Percentiles rank a stretch among this genome's conserved stretches.
Conservation (phyloP, 2,888 invertebrate species). For the Amphiduros pacificus region DNA sequence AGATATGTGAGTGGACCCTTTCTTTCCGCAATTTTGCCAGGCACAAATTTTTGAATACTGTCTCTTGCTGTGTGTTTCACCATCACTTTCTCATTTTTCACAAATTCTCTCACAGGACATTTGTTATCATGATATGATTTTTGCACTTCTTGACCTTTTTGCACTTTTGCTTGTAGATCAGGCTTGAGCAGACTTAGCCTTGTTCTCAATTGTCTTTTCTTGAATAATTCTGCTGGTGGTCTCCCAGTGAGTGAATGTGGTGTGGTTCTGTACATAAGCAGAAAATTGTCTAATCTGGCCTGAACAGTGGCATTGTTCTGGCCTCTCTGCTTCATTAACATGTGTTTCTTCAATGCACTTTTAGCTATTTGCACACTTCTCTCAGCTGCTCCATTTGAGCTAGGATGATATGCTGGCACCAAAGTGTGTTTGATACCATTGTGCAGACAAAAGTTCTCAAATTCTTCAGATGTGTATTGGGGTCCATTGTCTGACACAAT, state of each 20-base stretch:
- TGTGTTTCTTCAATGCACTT: neutral
- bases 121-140: neutral
- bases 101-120: no score
- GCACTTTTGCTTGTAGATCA: neutral
- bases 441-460: neutral
- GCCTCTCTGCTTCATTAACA: no score
- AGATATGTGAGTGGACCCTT: slow-evolving; percentile 9
- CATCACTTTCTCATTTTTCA: no score
- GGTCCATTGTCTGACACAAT: slow-evolving; percentile 17
- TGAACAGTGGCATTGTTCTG: no score
- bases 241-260: neutral
- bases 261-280: slow-evolving; percentile 2
- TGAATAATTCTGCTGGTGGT: slow-evolving; percentile 6
- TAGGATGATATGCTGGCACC: slow-evolving; percentile 8
- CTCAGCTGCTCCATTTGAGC: slow-evolving; percentile 9
- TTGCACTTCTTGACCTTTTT: neutral
- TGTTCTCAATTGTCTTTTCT: neutral
- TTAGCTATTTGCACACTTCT: neutral
- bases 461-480: slow-evolving; percentile 3
- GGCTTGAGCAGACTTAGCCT: slow-evolving; percentile 2
- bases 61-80: no score
- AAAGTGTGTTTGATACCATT: slow-evolving; percentile 9
- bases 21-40: no score
- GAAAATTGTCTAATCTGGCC: neutral
- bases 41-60: no score